Percentiles rank a stretch among this genome's conserved stretches.
phyloP scores from a whole-genome alignment of 2,888 invertebrate species.

The Autographa pulchrina region DNA sequence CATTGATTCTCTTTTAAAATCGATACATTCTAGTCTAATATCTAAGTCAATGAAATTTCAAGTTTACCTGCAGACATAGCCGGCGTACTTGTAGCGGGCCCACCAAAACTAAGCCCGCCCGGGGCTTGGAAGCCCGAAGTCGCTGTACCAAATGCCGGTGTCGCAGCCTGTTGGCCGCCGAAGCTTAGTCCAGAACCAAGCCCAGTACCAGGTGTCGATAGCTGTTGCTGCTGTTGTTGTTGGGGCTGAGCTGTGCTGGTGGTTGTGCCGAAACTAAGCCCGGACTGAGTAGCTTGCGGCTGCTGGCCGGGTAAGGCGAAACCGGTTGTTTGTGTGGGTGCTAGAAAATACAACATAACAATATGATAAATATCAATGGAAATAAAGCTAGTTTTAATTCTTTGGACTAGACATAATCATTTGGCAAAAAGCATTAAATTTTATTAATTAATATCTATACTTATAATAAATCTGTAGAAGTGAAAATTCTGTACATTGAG shows the following conservation, averaged over 20 bases:
- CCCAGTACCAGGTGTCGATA: constrained; percentile 14
- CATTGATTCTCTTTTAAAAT: no score
- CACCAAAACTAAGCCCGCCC: constrained; percentile 38
- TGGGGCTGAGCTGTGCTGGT: background rate
- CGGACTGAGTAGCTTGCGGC: constrained; percentile 32
- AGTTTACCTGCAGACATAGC: constrained; percentile 28
- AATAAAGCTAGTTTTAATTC: no score
- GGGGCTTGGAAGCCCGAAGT: constrained; percentile 46
- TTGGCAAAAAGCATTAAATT: no score
- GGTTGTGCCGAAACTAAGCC: constrained; percentile 41
- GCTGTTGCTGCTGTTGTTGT: background rate
- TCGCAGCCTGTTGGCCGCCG: constrained; percentile 21
- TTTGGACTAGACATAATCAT: no score
- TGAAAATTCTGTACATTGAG: no score
- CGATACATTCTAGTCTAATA: background rate
- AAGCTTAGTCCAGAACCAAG: constrained; percentile 33
- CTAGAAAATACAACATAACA: background rate
- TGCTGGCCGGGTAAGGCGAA: constrained; percentile 28
- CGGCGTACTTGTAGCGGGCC: constrained; percentile 22
- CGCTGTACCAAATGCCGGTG: constrained; percentile 33
- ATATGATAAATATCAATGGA: no score
- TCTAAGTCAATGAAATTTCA: background rate
- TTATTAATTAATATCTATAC: no score
- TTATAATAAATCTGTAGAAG: no score
- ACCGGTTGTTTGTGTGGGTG: constrained; percentile 17